A percentile compares a stretch with the other conserved stretches of the same genome.
phyloP scores from a whole-genome alignment of 2,113 vertebrate species.

The Amblyornis subalaris region DNA sequence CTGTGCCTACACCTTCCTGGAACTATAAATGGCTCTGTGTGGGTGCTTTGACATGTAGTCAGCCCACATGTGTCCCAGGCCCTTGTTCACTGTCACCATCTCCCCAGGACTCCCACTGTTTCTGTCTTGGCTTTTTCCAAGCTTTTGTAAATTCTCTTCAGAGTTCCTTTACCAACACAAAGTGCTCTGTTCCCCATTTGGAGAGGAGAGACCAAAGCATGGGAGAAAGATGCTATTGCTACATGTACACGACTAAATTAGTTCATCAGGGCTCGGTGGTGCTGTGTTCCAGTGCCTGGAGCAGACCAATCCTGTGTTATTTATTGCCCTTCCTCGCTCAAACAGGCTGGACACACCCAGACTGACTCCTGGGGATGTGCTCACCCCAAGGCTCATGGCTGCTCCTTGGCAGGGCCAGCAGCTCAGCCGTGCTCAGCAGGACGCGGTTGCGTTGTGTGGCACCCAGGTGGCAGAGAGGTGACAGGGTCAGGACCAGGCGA shows the following conservation, averaged over 20 bases:
- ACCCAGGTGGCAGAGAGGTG: not conserved
- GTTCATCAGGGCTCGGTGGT: not conserved
- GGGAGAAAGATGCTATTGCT: not conserved
- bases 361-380: not conserved
- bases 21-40: not conserved
- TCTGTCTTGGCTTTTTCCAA: not conserved
- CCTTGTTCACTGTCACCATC: not conserved
- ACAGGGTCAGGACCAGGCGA: fast-evolving
- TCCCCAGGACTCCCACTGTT: not conserved
- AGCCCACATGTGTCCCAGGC: not conserved
- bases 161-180: not conserved
- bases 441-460: not conserved
- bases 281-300: not conserved
- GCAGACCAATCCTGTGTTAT: not conserved
- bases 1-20: not conserved
- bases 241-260: not conserved
- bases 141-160: not conserved
- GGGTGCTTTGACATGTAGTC: not conserved
- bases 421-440: not conserved
- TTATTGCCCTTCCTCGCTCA: not conserved
- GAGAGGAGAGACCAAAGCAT: not conserved
- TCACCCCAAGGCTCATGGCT: not conserved
- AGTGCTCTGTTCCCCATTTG: not conserved
- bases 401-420: not conserved
- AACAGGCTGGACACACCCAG: not conserved